Percentiles rank a stretch among this genome's conserved stretches.
These are phyloP conservation scores for Pangasius larnaudii DNA, from an alignment of 2,797 vertebrate genomes.

Conservation along the genomic window DNA sequence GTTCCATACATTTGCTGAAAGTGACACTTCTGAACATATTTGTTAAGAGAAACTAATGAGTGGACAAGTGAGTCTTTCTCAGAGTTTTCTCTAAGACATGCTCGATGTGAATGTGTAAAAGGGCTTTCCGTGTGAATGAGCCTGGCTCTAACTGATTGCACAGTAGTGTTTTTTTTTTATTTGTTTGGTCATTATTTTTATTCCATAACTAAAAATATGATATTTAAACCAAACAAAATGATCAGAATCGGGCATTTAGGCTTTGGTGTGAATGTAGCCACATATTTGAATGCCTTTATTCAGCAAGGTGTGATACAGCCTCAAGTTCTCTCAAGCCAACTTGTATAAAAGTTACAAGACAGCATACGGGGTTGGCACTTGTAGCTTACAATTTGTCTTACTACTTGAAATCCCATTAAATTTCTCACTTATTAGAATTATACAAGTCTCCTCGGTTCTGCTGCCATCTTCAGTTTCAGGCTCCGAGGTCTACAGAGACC, in stretches of 20 bases:
- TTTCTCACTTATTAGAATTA: slow-evolving; percentile 8
- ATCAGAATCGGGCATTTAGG: too few relatives aligned
- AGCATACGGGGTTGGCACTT: not conserved
- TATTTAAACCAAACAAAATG: too few relatives aligned
- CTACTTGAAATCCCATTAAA: not conserved
- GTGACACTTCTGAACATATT: not conserved
- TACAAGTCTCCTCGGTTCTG: not conserved
- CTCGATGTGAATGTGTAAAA: not conserved
- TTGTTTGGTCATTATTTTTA: not conserved
- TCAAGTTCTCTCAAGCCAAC: not conserved
- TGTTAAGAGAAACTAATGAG: not conserved
- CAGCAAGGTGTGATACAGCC: not conserved
- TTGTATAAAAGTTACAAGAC: not conserved
- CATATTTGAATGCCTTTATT: not conserved
- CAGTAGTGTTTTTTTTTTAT: not conserved
- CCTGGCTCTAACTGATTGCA: not conserved
- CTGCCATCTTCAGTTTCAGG: slow-evolving; percentile 24
- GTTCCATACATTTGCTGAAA: not conserved
- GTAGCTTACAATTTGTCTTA: slow-evolving; percentile 5
- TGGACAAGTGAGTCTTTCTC: not conserved
- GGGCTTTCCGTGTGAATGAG: not conserved
- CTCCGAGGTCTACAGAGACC: slow-evolving; percentile 33
- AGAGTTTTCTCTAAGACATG: not conserved
- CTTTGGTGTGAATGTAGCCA: not conserved
- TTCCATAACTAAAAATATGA: not conserved